Base-by-base conservation (phyloP, 2,888 invertebrate species). In the Cantharis lateralis region DNA sequence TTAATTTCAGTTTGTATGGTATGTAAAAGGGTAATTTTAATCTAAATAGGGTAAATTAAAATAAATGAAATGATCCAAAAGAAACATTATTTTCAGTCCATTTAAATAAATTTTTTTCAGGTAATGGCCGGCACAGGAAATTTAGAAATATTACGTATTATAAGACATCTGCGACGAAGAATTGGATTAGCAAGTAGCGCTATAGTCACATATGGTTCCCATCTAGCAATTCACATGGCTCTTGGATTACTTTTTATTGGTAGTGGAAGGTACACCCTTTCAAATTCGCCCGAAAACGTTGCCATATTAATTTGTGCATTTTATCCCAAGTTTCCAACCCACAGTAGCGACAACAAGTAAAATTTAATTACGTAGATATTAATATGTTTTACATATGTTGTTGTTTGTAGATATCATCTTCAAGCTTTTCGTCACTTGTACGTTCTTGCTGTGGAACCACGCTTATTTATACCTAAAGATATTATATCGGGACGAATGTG, bases 391-490 rank as follows among this genome's bases (percentile, higher is more conserved):
- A 32, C 10, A 15, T 9, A 26, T 15, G 15, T 10, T 20, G 11
- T 26, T 62, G 18, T 76, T 86, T 88, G 11, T 85, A 97, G 97
- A 81, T 98, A 98, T 87, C 99, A 99, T 87, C 90, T 99, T 74
- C 99, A 99, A 91, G 98, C 99, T 0, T 94, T 99, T 85, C 91
- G 99, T 1, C 99, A 99, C 88, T 90, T 99, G 18, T 99, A 99
- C 88, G 98, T 98, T 0, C 87, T 99, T 80, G 98, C 99, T 0
- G 95, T 95, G 0, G 97, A 99, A 85, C 95, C 97, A 0, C 90
- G 99, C 11, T 89, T 99, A 11, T 90, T 99, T 71, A 90, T 98
- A 72, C 97, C 98, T 0, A 91, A 95, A 26, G 97, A 98, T 85
- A 93, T 97, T 11, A 93, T 93, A 84, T 94, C 93, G 0, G 93